Conservation (phyloP, 2,888 invertebrate species). For the Hirtodrosophila alboralis region DNA sequence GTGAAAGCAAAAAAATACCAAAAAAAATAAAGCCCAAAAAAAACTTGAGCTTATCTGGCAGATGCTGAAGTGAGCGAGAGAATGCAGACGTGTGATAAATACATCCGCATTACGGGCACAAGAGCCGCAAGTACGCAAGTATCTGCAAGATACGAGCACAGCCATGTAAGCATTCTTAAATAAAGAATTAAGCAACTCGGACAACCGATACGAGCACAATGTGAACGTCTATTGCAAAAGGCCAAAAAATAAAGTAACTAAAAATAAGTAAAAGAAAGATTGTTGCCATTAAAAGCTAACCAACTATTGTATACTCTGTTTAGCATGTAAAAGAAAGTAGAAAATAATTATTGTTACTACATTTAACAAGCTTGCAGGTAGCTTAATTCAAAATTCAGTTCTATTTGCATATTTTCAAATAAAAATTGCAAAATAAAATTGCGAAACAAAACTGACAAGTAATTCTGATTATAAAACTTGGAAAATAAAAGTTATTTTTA, state of each 20-base stretch:
- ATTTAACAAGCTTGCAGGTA: too few species aligned
- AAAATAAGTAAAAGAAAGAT: not conserved
- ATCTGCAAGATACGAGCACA: constrained; percentile 68
- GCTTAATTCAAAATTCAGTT: too few species aligned
- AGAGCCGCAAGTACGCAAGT: constrained; percentile 50
- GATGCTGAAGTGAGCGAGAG: constrained; percentile 48
- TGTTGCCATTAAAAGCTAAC: too few species aligned
- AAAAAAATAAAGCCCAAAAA: constrained; percentile 7
- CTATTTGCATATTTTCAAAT: too few species aligned
- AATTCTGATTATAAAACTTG: too few species aligned
- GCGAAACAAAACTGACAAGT: too few species aligned
- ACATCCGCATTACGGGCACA: constrained; percentile 72
- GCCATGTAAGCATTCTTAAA: constrained; percentile 49
- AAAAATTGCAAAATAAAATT: too few species aligned
- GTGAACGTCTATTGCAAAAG: constrained; percentile 50
- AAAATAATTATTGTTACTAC: too few species aligned
- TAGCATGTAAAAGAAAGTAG: too few species aligned
- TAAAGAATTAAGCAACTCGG: constrained; percentile 55
- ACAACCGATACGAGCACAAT: constrained; percentile 27
- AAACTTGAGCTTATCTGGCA: constrained; percentile 63
- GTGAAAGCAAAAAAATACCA: constrained; percentile 16
- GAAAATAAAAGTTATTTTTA: too few species aligned
- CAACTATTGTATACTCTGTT: too few species aligned
- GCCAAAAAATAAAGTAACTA: constrained; percentile 10
- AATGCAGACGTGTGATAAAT: constrained; percentile 76